phyloP scores from a whole-genome alignment of 2,888 invertebrate species.

The Ligdia adustata region DNA sequence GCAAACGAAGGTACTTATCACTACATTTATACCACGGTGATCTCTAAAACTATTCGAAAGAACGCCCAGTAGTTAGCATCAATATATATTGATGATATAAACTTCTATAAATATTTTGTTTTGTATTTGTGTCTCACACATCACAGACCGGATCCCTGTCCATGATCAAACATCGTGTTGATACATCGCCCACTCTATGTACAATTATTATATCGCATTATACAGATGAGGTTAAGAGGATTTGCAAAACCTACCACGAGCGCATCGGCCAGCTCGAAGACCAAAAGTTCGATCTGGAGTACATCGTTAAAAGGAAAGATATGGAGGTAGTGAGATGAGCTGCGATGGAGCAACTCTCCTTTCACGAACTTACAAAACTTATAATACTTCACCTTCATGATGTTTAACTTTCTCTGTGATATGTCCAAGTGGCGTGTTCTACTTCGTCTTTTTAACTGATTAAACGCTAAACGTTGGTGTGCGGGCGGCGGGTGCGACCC shows the following conservation, averaged over 20 bases:
- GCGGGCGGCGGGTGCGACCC: constrained; percentile 47
- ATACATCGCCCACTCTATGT: constrained; percentile 36
- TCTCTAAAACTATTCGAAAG: neutral
- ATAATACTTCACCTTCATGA: constrained; percentile 57
- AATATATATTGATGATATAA: constrained; percentile 8
- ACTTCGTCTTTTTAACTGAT: constrained; percentile 68
- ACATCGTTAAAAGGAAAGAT: constrained; percentile 99
- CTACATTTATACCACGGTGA: constrained; percentile 11
- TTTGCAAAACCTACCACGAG: constrained; percentile 93
- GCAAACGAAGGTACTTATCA: constrained; percentile 93
- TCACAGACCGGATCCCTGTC: constrained; percentile 48
- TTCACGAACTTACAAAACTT: constrained; percentile 71
- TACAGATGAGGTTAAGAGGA: constrained; percentile 89
- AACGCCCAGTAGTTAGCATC: constrained; percentile 1
- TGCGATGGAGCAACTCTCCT: constrained; percentile 60
- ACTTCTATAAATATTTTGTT: constrained; percentile 28
- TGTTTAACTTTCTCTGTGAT: constrained; percentile 66
- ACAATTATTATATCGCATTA: constrained; percentile 72
- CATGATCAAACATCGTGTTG: constrained; percentile 35
- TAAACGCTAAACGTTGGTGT: constrained; percentile 58
- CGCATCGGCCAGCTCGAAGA: constrained; percentile 95
- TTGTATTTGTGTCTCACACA: constrained; percentile 46
- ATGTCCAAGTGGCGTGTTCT: constrained; percentile 73
- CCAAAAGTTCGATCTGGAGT: constrained; percentile 99
- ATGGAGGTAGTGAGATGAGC: constrained; percentile 92